Conservation (phyloP, 1,140 invertebrate species). For the Reticulitermes speratus region DNA sequence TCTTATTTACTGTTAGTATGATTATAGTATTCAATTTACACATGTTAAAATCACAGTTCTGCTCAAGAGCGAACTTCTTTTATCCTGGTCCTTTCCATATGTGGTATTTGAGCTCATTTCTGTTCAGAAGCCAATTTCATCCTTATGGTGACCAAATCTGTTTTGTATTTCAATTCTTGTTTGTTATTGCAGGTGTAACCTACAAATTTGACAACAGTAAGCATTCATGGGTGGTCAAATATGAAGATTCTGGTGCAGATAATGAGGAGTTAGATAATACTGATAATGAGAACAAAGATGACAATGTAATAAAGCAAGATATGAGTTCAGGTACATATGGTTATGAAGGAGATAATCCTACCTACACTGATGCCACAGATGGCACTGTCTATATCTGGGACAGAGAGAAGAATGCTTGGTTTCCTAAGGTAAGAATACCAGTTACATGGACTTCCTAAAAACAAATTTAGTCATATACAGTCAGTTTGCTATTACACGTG, state of each 20-base stretch:
- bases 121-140: no score
- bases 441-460: no score
- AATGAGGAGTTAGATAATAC: conserved; percentile 46
- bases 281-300: conserved; percentile 42
- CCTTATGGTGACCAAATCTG: no score
- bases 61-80: no score
- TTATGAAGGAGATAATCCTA: conserved; percentile 74
- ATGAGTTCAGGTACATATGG: conserved; percentile 56
- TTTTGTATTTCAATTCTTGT: neutral
- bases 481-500: no score
- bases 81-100: no score
- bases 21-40: no score
- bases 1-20: no score
- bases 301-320: conserved; percentile 44
- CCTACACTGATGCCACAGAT: conserved; percentile 81
- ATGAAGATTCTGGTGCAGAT: conserved; percentile 38
- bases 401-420: conserved; percentile 85
- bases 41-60: no score
- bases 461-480: no score
- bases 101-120: no score
- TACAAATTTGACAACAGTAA: conserved; percentile 48
- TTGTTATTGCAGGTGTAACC: conserved; percentile 37
- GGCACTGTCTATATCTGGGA: conserved; percentile 92
- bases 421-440: conserved; percentile 71
- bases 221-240: conserved; percentile 62